A percentile compares a stretch with the other conserved stretches of the same genome.
Evolutionary conservation across 1,140 invertebrate genomes (phyloP).

Genomic region (Nymphalis io): DNA sequence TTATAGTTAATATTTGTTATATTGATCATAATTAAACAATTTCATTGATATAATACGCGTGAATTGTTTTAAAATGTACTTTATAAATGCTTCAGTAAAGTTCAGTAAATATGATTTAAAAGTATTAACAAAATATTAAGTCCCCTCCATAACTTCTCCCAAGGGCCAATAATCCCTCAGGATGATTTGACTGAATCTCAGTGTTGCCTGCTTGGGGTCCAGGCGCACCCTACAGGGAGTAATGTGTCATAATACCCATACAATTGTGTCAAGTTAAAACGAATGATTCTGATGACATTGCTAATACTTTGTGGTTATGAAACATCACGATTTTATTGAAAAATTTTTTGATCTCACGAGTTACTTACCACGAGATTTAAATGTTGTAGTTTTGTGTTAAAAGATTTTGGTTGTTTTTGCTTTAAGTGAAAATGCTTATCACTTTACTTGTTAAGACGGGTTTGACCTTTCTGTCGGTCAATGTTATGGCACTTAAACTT

Average conservation of each 20-base stretch:
- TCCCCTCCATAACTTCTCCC: conserved; percentile 23
- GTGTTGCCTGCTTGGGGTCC: conserved; percentile 62
- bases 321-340: not conserved
- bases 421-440: not conserved
- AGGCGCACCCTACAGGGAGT: conserved; percentile 39
- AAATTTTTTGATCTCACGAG: not conserved
- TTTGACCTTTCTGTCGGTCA: not conserved
- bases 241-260: conserved; percentile 75
- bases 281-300: conserved; percentile 29
- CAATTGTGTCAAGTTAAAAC: conserved; percentile 53
- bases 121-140: conserved; percentile 24
- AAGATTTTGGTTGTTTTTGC: not conserved
- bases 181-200: conserved; percentile 63
- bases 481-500: not conserved
- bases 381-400: not conserved
- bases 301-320: conserved; percentile 6
- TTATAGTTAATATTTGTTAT: too few relatives aligned
- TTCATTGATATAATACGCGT: not conserved
- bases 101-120: conserved; percentile 16
- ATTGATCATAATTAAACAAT: too few relatives aligned
- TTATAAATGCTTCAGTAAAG: conserved; percentile 3
- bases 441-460: not conserved
- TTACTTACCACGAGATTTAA: not conserved
- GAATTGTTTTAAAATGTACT: not conserved
- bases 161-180: conserved; percentile 47